A percentile compares a stretch with the other conserved stretches of the same genome.
These are phyloP conservation scores for Mechanitis messenoides DNA, from an alignment of 2,888 invertebrate genomes.

Conservation along the genomic window DNA sequence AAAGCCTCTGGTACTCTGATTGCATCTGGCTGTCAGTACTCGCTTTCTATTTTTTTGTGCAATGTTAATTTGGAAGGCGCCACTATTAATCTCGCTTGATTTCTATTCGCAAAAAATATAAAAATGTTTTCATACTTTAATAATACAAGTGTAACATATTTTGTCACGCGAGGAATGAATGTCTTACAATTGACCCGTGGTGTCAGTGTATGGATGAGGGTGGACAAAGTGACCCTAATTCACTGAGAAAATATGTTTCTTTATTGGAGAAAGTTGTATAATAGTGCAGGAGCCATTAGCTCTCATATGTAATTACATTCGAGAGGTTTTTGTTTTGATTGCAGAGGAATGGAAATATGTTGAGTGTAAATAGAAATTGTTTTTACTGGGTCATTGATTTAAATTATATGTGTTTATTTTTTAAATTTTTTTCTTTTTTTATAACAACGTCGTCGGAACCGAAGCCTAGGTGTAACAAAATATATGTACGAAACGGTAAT, in stretches of 20 bases:
- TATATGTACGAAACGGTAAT: too few relatives aligned
- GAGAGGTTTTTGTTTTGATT: not conserved
- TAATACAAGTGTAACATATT: not conserved
- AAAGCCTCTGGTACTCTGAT: conserved; percentile 10
- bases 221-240: conserved; percentile 1
- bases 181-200: not conserved
- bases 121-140: too few relatives aligned
- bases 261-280: conserved; percentile 1
- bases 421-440: too few relatives aligned
- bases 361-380: too few relatives aligned
- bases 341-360: not conserved
- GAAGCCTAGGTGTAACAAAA: too few relatives aligned
- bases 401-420: too few relatives aligned
- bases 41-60: conserved; percentile 9
- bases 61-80: not conserved
- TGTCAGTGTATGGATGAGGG: not conserved
- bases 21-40: conserved; percentile 8
- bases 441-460: too few relatives aligned
- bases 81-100: not conserved
- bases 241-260: not conserved
- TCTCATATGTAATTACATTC: not conserved
- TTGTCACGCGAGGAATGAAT: not conserved
- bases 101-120: not conserved
- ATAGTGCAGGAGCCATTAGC: not conserved
- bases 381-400: too few relatives aligned